A percentile compares a stretch with the other conserved stretches of the same genome.
Conservation (phyloP, 1,140 invertebrate genomes). For the Pemphigus obesinymphae region DNA sequence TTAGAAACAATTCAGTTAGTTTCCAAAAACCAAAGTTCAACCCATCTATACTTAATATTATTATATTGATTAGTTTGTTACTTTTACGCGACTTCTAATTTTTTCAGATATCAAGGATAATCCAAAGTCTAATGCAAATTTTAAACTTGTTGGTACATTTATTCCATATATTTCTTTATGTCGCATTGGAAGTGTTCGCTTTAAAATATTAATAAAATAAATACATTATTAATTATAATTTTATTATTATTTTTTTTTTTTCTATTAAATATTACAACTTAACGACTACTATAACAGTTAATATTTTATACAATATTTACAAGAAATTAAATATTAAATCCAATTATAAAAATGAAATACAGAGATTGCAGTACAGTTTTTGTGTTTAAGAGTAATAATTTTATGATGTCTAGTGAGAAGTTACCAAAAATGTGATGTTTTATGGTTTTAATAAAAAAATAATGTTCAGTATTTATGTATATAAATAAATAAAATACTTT, state of each 20-base stretch:
- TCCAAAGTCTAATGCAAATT: slow-evolving; percentile 74
- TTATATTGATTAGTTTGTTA: slow-evolving; percentile 44
- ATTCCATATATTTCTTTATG: slow-evolving; percentile 79
- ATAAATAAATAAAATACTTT: slow-evolving; percentile 13
- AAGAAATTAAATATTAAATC: neutral
- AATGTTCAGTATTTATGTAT: neutral
- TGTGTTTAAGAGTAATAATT: neutral
- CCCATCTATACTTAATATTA: too few relatives aligned
- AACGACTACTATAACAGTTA: neutral
- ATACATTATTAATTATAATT: neutral
- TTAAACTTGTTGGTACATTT: slow-evolving; percentile 69
- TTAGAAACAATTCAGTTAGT: too few relatives aligned
- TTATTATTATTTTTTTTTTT: neutral
- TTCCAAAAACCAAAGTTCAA: too few relatives aligned
- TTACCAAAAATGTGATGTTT: neutral
- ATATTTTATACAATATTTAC: neutral
- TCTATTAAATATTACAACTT: neutral
- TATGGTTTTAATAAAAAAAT: neutral
- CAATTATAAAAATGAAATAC: neutral
- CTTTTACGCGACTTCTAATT: slow-evolving; percentile 66
- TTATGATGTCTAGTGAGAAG: neutral
- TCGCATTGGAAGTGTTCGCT: slow-evolving; percentile 76
- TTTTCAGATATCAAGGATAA: slow-evolving; percentile 77
- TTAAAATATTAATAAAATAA: slow-evolving; percentile 47
- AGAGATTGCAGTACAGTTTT: neutral